These are phyloP conservation scores for Garra rufa DNA, from an alignment of 2,113 vertebrate species.

Conservation along the genomic window DNA sequence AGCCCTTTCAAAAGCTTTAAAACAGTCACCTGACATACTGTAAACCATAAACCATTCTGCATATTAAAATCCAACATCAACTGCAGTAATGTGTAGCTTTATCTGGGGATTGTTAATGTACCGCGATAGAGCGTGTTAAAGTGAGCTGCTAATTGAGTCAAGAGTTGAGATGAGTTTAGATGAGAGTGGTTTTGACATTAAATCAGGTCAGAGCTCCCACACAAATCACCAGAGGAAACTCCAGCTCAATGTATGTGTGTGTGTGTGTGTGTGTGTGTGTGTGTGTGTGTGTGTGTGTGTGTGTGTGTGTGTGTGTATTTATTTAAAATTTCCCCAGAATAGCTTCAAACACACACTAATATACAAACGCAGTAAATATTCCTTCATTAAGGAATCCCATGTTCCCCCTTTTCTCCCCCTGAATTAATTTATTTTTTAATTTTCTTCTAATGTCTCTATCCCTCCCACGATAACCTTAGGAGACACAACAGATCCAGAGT, in stretches of 20 bases:
- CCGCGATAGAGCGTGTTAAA: background rate
- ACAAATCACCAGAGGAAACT: constrained; percentile 19
- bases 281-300: background rate
- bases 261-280: constrained; percentile 8
- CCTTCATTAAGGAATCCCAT: constrained; percentile 10
- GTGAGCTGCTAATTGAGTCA: constrained; percentile 2
- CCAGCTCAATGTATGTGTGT: background rate
- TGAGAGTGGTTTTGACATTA: constrained; percentile 22
- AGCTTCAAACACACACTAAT: background rate
- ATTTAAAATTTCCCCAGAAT: too few relatives aligned
- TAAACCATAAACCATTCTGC: background rate
- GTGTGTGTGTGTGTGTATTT: background rate
- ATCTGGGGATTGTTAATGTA: constrained; percentile 19
- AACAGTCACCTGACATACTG: background rate
- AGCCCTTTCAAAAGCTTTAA: constrained; percentile 5
- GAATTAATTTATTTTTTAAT: constrained; percentile 22
- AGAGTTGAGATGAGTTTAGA: constrained; percentile 15
- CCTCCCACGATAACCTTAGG: background rate
- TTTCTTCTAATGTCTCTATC: background rate
- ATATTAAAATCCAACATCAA: background rate
- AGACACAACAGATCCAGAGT: background rate
- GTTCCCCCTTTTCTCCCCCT: background rate
- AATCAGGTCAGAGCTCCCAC: constrained; percentile 23
- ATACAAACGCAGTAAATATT: background rate
- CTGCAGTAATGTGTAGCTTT: background rate